These are phyloP conservation scores for Procambarus virginalis DNA, from an alignment of 1,140 invertebrate genomes.

Conservation along the genomic window DNA sequence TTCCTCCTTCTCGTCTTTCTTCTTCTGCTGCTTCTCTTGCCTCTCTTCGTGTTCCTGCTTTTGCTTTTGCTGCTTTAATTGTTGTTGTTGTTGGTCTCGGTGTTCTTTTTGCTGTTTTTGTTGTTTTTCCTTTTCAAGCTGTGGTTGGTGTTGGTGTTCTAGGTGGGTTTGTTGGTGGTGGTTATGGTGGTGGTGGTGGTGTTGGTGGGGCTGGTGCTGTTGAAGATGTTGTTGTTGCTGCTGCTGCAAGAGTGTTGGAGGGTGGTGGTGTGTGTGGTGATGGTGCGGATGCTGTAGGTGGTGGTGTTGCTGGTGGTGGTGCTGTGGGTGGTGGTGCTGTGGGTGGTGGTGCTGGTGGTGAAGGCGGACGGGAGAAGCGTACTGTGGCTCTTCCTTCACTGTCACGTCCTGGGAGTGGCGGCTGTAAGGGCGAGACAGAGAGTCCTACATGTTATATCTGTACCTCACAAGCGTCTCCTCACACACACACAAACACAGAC, in stretches of 20 bases:
- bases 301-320: constrained; percentile 16
- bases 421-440: constrained; percentile 11
- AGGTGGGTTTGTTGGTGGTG: constrained; percentile 20
- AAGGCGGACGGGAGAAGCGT: constrained; percentile 21
- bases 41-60: neutral
- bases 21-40: neutral
- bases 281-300: constrained; percentile 27
- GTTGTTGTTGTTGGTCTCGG: neutral
- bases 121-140: neutral
- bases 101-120: neutral
- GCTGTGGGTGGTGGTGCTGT: constrained; percentile 10
- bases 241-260: neutral
- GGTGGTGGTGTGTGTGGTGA: too few species aligned
- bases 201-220: constrained; percentile 8
- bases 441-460: neutral
- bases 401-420: constrained; percentile 21
- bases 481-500: too few species aligned
- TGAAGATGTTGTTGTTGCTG: neutral
- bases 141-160: constrained; percentile 3
- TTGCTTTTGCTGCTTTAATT: constrained; percentile 1
- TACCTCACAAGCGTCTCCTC: too few species aligned
- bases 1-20: constrained; percentile 3
- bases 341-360: constrained; percentile 30
- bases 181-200: constrained; percentile 25
- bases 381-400: constrained; percentile 1